phyloP scores from a whole-genome alignment of 1,140 invertebrate genomes.

The Dysdera silvatica region DNA sequence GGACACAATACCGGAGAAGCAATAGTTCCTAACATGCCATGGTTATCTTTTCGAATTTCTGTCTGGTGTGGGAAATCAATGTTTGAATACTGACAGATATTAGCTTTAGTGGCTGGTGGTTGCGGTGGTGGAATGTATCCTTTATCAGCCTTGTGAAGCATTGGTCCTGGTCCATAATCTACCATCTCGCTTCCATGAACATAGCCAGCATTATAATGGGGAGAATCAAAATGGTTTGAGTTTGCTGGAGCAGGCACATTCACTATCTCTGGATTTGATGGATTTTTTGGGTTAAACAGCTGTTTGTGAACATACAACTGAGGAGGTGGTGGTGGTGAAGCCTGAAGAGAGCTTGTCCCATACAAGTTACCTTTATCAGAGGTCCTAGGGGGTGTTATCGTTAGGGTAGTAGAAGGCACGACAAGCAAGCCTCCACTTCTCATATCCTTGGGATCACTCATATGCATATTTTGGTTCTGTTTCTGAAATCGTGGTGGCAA shows the following conservation, averaged over 20 bases:
- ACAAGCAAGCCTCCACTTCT: constrained; percentile 19
- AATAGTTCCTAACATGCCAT: too few relatives aligned
- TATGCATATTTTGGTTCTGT: background rate
- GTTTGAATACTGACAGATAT: too few relatives aligned
- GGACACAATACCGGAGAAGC: too few relatives aligned
- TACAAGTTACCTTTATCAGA: background rate
- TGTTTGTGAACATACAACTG: constrained; percentile 45
- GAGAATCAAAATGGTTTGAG: background rate
- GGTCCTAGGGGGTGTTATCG: constrained; percentile 23
- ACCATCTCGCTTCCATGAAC: background rate
- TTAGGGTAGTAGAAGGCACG: constrained; percentile 23
- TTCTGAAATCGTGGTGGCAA: constrained; percentile 23
- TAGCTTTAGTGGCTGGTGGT: background rate
- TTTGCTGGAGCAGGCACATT: constrained; percentile 31
- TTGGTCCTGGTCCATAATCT: background rate
- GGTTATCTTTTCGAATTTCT: too few relatives aligned
- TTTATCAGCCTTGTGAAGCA: background rate
- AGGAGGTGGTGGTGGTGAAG: too few relatives aligned
- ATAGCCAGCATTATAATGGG: background rate
- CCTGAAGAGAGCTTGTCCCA: background rate
- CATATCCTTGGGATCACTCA: background rate
- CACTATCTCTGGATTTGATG: constrained; percentile 58
- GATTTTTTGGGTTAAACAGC: constrained; percentile 61
- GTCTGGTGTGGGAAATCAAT: too few relatives aligned
- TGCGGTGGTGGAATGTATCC: constrained; percentile 20